Evolutionary conservation across 1,140 invertebrate genomes (phyloP).

Genomic region (Papilio polyxenes): DNA sequence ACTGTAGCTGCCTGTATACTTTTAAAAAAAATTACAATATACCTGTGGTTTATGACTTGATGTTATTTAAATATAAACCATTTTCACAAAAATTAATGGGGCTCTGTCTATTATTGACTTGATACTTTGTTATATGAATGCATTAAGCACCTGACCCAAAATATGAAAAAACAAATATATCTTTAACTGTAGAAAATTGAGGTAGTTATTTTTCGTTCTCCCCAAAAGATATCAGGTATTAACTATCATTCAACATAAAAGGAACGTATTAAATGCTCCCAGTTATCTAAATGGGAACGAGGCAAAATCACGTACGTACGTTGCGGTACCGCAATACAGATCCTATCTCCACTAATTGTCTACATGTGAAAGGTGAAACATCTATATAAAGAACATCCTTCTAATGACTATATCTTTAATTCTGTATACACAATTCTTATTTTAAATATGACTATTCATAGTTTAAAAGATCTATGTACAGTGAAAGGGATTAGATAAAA

Average conservation of each 20-base stretch:
- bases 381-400: conserved; percentile 43
- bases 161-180: neutral
- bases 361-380: conserved; percentile 70
- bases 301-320: conserved; percentile 9
- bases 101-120: no score
- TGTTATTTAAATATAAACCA: no score
- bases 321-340: conserved; percentile 13
- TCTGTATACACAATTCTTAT: neutral
- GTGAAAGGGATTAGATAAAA: neutral
- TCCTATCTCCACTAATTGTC: conserved; percentile 64
- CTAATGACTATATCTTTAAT: neutral
- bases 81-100: no score
- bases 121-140: neutral
- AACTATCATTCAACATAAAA: neutral
- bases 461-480: neutral
- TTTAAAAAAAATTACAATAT: neutral
- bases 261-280: conserved; percentile 8
- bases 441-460: neutral
- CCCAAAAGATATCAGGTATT: neutral
- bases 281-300: conserved; percentile 1
- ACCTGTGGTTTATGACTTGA: neutral
- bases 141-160: neutral
- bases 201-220: neutral
- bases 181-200: neutral
- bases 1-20: no score